A percentile compares a stretch with the other conserved stretches of the same genome.
phyloP scores from a whole-genome alignment of 2,888 invertebrate species.

The Campoplex capitator region DNA sequence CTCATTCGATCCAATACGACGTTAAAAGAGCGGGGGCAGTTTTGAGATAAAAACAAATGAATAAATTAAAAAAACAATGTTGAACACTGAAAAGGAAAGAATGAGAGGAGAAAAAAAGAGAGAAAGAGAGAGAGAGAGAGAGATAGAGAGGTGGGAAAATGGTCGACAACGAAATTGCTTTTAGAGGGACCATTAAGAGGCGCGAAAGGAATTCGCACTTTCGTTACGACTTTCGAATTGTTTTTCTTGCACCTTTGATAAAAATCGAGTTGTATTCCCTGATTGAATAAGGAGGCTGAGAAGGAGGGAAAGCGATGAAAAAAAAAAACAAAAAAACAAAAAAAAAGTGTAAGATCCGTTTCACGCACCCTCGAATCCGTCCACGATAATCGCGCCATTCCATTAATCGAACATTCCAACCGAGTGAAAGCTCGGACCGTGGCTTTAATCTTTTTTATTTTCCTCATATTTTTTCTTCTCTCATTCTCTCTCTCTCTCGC shows the following conservation, averaged over 20 bases:
- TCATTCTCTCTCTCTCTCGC: conserved; percentile 18
- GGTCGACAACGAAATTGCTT: conserved; percentile 63
- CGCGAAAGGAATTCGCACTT: conserved; percentile 59
- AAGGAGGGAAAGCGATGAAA: conserved; percentile 23
- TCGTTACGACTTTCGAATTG: conserved; percentile 59
- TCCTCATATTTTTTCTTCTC: conserved; percentile 25
- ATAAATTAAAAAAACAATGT: not conserved
- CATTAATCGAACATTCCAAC: conserved; percentile 68
- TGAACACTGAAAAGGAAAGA: not conserved
- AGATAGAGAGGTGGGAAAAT: conserved; percentile 23
- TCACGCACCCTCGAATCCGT: conserved; percentile 68
- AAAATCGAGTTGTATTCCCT: conserved; percentile 51
- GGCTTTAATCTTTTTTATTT: conserved; percentile 37
- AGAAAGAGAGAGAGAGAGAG: not conserved
- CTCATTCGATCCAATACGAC: conserved; percentile 8
- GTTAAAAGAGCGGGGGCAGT: conserved; percentile 29
- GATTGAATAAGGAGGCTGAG: conserved; percentile 46
- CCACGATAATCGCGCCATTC: conserved; percentile 69
- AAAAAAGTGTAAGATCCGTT: conserved; percentile 24
- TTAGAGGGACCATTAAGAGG: conserved; percentile 66
- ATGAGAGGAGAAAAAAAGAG: not conserved
- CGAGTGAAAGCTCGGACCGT: conserved; percentile 50
- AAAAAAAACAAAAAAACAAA: not conserved
- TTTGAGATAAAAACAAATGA: not conserved
- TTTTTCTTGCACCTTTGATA: conserved; percentile 57